These are phyloP conservation scores for Poecilia velifera DNA, from an alignment of 2,797 vertebrate species.

Conservation along the genomic window DNA sequence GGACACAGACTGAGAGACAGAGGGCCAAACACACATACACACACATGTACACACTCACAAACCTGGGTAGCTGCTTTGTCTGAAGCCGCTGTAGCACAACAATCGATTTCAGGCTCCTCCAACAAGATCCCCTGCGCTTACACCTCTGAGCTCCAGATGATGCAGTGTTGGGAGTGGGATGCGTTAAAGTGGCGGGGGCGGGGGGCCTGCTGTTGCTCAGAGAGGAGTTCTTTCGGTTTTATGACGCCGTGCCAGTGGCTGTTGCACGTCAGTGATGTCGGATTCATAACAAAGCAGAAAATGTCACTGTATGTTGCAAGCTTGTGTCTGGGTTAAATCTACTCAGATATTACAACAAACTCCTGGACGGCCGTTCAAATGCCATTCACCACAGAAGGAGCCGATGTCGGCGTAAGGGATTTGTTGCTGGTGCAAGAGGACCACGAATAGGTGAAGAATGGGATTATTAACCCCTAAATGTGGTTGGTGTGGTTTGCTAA, in stretches of 20 bases:
- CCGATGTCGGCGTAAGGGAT: conserved; percentile 64
- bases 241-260: conserved; percentile 77
- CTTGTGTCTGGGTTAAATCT: conserved; percentile 19
- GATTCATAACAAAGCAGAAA: conserved; percentile 60
- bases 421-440: conserved; percentile 57
- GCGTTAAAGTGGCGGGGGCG: conserved; percentile 26
- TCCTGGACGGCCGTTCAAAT: conserved; percentile 15
- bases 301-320: conserved; percentile 39
- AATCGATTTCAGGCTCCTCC: conserved; percentile 75
- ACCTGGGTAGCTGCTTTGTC: conserved; percentile 38
- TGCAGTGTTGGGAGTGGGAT: conserved; percentile 51
- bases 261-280: conserved; percentile 81
- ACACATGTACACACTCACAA: conserved; percentile 25
- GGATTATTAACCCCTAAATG: conserved; percentile 84
- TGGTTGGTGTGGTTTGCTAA: conserved; percentile 78
- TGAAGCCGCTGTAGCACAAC: conserved; percentile 53
- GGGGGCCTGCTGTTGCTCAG: neutral
- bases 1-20: conserved; percentile 49
- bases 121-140: conserved; percentile 65
- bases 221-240: conserved; percentile 24
- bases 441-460: conserved; percentile 65
- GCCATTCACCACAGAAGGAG: conserved; percentile 49
- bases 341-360: conserved; percentile 3
- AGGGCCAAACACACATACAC: conserved; percentile 33
- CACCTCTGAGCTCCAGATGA: conserved; percentile 70